Percentiles rank a stretch among this genome's conserved stretches.
Evolutionary conservation across 2,797 vertebrate species (phyloP).

Genomic region (Sarcoramphus papa): DNA sequence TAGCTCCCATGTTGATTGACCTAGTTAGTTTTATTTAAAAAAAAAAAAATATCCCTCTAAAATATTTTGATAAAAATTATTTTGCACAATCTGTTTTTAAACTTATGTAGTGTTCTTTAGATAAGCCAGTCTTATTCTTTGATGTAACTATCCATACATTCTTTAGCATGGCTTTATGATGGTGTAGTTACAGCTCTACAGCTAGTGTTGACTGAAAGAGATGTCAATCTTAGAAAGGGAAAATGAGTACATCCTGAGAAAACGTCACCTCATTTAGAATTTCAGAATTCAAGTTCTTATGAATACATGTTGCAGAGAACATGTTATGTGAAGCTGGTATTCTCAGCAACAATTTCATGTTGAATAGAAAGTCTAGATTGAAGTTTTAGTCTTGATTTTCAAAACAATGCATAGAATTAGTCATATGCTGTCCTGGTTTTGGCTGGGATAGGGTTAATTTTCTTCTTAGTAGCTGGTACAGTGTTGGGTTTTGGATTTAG

Average conservation of each 20-base stretch:
- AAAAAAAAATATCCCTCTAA: not conserved
- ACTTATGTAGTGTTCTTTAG: not conserved
- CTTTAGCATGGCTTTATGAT: not conserved
- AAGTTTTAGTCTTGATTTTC: not conserved
- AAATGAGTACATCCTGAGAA: not conserved
- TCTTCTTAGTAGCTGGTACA: too few species aligned
- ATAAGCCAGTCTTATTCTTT: not conserved
- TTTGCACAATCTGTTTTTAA: not conserved
- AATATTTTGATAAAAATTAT: not conserved
- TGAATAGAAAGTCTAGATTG: not conserved
- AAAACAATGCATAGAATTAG: not conserved
- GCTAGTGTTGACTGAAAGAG: not conserved
- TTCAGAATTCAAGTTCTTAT: not conserved
- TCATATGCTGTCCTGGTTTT: too few species aligned
- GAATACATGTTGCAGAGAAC: not conserved
- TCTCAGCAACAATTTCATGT: not conserved
- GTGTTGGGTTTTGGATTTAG: too few species aligned
- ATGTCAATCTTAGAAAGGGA: not conserved
- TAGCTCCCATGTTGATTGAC: not conserved
- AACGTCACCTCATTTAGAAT: not conserved
- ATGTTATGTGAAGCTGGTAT: not conserved
- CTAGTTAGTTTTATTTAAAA: not conserved
- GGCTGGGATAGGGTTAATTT: too few species aligned
- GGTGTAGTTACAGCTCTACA: not conserved
- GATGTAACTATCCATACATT: not conserved